Evolutionary conservation across 2,113 vertebrate genomes (phyloP).

Genomic region (Gobiocypris rarus): DNA sequence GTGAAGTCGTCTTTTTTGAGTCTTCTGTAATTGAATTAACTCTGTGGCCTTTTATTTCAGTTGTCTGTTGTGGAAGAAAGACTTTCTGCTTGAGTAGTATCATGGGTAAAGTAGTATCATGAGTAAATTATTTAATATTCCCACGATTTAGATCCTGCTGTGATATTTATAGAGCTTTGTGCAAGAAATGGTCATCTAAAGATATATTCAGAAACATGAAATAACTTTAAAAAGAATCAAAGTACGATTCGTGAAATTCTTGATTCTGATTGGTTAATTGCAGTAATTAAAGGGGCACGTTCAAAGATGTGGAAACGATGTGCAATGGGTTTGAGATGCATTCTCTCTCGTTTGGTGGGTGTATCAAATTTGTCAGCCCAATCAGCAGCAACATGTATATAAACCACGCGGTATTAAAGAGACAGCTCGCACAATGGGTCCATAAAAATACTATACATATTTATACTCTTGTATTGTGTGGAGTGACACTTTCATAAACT

Average conservation of each 20-base stretch:
- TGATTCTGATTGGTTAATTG: not conserved
- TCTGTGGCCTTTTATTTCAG: slow-evolving; percentile 2
- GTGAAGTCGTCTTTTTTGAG: not conserved
- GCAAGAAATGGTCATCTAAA: not conserved
- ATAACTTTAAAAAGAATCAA: no score
- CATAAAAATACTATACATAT: no score
- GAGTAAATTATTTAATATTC: slow-evolving; percentile 17
- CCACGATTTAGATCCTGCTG: not conserved
- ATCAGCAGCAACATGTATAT: no score
- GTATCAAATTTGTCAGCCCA: no score
- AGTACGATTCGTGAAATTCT: not conserved
- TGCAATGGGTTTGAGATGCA: no score
- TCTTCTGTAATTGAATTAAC: not conserved
- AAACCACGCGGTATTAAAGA: no score
- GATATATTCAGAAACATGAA: not conserved
- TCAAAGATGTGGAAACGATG: no score
- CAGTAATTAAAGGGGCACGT: no score
- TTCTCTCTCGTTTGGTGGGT: no score
- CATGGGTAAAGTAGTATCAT: not conserved
- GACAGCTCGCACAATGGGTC: no score
- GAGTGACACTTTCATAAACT: no score
- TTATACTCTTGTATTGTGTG: no score
- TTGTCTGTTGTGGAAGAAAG: slow-evolving; percentile 43
- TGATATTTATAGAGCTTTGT: slow-evolving; percentile 8
- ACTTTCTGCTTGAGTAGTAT: slow-evolving; percentile 44